Base-by-base conservation (phyloP, 1,140 invertebrate species). In the Zaprionus tsacasi region DNA sequence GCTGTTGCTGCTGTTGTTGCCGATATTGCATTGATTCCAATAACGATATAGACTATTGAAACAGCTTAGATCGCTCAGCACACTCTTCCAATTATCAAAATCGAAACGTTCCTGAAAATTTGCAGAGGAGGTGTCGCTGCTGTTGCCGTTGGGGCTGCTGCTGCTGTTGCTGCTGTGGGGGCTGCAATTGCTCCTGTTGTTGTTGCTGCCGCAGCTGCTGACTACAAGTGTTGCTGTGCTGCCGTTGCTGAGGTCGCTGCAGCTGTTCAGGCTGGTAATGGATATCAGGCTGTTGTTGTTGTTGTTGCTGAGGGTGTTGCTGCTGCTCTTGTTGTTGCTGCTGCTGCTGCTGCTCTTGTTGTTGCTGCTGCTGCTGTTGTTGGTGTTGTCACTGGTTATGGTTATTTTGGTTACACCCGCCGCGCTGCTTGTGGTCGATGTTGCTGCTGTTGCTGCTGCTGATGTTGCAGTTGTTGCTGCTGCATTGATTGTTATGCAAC, bases 31-130 rank as follows among this genome's bases (percentile, higher is more conserved):
- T 36, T 91, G 80, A 70, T 92, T 78, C 87, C 88, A 92, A 36
- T 92, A 92, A 56, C 88, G 91, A 76, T 91, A 91, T 4, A 92
- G 50, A 10, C 87, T 85, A 60, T 91, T 76, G 40, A 92, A 81
- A 55, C 91, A 92, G 70, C 86, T 91, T 30, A 92, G 78, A 50
- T 92, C 91, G 36, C 82, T 91, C 13, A 92, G 65, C 17, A 91
- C 36, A 8, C 82, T 85, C 66, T 92, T 92, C 77, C 87, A 88
- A 50, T 91, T 78, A 52, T 87, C 79, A 38, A 92, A 91, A 56
- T 91, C 91, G 69, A 92, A 92, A 8, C 85, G 83, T 52, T 92
- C 83, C 45, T 92, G 91, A 45, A 92, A 92, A 65, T 91, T 91
- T n/a, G 82, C 83, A 12, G 91, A 92, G 4, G 87, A 91, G 10